Evolutionary conservation across 1,140 invertebrate genomes (phyloP).

Genomic region (Pogonomyrmex californicus): DNA sequence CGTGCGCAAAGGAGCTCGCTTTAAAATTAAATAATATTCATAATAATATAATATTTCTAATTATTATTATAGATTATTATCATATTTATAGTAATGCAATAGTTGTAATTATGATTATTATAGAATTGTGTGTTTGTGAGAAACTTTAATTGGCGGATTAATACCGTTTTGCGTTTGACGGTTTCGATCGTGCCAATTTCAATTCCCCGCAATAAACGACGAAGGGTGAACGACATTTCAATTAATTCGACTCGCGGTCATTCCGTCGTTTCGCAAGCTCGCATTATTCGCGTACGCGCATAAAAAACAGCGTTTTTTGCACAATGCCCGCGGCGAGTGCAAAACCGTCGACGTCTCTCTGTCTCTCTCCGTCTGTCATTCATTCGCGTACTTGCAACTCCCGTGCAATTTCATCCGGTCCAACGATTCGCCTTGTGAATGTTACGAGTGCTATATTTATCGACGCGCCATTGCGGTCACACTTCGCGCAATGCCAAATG

Average conservation of each 20-base stretch:
- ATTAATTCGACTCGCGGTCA: conserved; percentile 6
- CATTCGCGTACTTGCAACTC: conserved; percentile 1
- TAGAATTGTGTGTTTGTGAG: neutral
- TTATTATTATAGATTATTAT: too few relatives aligned
- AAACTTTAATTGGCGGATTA: conserved; percentile 2
- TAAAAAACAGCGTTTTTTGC: conserved; percentile 11
- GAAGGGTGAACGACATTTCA: conserved; percentile 31
- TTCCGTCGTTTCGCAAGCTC: neutral
- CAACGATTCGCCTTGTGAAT: neutral
- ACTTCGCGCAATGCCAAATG: conserved; percentile 28
- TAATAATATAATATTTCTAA: too few relatives aligned
- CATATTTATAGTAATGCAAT: too few relatives aligned
- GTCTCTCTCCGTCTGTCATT: conserved; percentile 1
- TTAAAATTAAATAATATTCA: neutral
- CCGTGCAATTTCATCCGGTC: conserved; percentile 9
- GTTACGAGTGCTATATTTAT: conserved; percentile 15
- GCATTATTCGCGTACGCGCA: neutral
- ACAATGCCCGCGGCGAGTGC: neutral
- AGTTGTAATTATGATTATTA: neutral
- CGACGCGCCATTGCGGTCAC: neutral
- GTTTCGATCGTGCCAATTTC: neutral
- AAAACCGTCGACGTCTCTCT: neutral
- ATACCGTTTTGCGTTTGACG: neutral
- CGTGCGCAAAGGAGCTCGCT: neutral
- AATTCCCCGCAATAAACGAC: neutral